Percentiles rank a stretch among this genome's conserved stretches.
Conservation (phyloP, 2,797 vertebrate species). For the Acrossocheilus fasciatus region DNA sequence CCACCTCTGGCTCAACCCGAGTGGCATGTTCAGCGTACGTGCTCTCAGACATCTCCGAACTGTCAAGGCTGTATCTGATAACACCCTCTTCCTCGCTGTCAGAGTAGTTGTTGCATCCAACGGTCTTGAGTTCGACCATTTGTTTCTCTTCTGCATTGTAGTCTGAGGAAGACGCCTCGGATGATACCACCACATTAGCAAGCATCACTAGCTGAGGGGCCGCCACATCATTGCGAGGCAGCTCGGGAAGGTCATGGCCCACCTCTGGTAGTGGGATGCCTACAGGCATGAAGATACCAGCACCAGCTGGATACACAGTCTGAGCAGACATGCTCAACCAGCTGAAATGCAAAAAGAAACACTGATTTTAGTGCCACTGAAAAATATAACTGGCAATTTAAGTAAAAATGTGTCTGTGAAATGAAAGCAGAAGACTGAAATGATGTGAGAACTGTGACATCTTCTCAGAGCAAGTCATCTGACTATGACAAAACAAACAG, state of each 20-base stretch:
- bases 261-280: conserved; percentile 81
- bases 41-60: conserved; percentile 66
- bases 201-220: conserved; percentile 96
- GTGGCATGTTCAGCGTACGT: conserved; percentile 65
- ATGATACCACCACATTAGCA: conserved; percentile 90
- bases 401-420: not conserved
- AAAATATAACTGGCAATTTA: not conserved
- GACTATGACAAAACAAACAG: not conserved
- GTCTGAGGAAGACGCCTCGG: conserved; percentile 82
- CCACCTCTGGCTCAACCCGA: conserved; percentile 8
- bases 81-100: conserved; percentile 88
- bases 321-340: conserved; percentile 84
- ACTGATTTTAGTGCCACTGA: not conserved
- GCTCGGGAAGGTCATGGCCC: conserved; percentile 82
- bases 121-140: conserved; percentile 94
- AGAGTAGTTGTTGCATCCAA: conserved; percentile 86
- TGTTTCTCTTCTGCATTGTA: conserved; percentile 88
- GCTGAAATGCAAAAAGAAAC: conserved; percentile 41
- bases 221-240: conserved; percentile 85
- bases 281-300: conserved; percentile 80
- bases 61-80: conserved; percentile 72
- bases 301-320: conserved; percentile 84
- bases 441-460: not conserved
- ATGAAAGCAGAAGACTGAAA: not conserved
- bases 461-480: not conserved